Evolutionary conservation across 2,113 vertebrate species (phyloP).

Genomic region (Phaethon lepturus): DNA sequence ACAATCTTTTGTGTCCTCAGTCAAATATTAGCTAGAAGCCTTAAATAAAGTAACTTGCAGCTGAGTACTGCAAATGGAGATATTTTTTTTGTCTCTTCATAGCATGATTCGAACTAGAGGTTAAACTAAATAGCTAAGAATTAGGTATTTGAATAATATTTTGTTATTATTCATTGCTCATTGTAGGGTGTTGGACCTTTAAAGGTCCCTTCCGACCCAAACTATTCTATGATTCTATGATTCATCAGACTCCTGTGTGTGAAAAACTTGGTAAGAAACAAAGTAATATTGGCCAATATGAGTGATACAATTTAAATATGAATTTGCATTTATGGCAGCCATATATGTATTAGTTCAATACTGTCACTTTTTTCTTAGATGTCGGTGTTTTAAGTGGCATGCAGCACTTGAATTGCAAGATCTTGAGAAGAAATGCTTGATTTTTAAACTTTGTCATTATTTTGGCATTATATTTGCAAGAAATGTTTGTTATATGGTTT

Average conservation of each 20-base stretch:
- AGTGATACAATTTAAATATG: background rate
- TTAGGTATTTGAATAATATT: background rate
- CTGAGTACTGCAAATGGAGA: background rate
- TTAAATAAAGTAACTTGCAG: background rate
- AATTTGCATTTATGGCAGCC: background rate
- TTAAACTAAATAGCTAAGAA: background rate
- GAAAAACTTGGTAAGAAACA: background rate
- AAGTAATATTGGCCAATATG: background rate
- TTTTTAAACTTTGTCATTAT: background rate
- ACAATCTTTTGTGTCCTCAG: too few species aligned
- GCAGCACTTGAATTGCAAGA: background rate
- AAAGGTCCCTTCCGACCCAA: too few species aligned
- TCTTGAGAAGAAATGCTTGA: background rate
- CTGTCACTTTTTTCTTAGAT: background rate
- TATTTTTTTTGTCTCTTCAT: background rate
- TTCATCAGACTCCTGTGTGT: background rate
- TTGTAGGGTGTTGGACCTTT: too few species aligned
- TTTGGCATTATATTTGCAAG: background rate
- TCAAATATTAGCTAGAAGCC: background rate
- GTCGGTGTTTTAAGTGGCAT: background rate
- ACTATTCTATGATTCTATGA: too few species aligned
- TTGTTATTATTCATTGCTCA: background rate
- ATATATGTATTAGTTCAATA: background rate
- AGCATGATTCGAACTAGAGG: background rate
- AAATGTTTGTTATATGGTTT: background rate